Evolutionary conservation across 2,888 invertebrate genomes (phyloP), one percentile per base, ranked within the genome.

Genomic region (Muscina levida): DNA sequence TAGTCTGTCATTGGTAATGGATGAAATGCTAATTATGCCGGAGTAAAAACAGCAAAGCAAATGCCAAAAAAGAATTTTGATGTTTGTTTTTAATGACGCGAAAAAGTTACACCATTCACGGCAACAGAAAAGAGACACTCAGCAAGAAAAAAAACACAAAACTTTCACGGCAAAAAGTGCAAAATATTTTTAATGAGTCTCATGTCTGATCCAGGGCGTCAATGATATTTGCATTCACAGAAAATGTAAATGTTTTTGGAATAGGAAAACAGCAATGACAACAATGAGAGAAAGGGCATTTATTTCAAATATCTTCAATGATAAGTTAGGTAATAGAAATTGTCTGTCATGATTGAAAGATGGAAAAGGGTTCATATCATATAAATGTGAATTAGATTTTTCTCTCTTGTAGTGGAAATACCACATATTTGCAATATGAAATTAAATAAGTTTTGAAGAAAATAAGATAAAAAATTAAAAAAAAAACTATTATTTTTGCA

Each of bases 131-230:
- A 48, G 22, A 24, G n/a, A n/a, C n/a, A n/a, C n/a, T n/a, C n/a
- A n/a, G n/a, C n/a, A 37, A 31, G 22, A 56, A 13, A 42, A 74
- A 57, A 62, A 48, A n/a, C n/a, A n/a, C n/a, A n/a, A n/a, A n/a
- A n/a, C n/a, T n/a, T n/a, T 57, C 37, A 44, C 42, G 51, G 39
- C 37, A 68, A 56, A 37, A 51, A 22, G 53, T 53, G 65, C 26
- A 48, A 57, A 57, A 46, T 53, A 71, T 65, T 48, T 65, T 66
- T 66, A 77, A 77, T 76, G 76, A 76, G 71, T 71, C 24, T 65
- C 31, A 22, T 65, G 76, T 76, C 76, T 65, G 71, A 76, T 76
- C 70, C 56, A 65, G 71, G 53, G 76, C 71, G 71, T 65, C 71
- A 77, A 66, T 51, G 56, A 77, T 65, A 70, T 62, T n/a, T 62